Evolutionary conservation across 2,888 invertebrate genomes (phyloP).

Genomic region (Hermaeophaga mercurialis): DNA sequence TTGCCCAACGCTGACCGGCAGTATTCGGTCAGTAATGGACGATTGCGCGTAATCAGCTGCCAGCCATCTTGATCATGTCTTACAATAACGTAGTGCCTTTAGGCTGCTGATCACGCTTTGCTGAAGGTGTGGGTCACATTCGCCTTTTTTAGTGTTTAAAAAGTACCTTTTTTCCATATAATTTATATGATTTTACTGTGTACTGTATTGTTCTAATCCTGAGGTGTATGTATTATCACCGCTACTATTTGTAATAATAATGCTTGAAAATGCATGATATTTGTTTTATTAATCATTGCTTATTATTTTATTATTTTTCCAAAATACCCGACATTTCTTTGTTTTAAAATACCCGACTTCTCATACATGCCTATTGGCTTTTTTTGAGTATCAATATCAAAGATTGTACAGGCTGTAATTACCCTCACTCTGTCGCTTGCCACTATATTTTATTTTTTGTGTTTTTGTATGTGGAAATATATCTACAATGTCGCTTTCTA

Average conservation of each 20-base stretch:
- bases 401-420: conserved; percentile 43
- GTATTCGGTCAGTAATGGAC: conserved; percentile 43
- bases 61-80: conserved; percentile 49
- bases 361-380: conserved; percentile 32
- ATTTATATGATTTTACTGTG: conserved; percentile 56
- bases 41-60: conserved; percentile 57
- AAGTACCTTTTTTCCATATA: conserved; percentile 45
- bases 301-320: conserved; percentile 49
- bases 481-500: conserved; percentile 34
- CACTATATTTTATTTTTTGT: conserved; percentile 47
- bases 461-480: conserved; percentile 38
- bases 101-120: conserved; percentile 59
- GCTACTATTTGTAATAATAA: conserved; percentile 85
- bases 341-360: conserved; percentile 32
- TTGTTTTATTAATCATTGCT: conserved; percentile 72
- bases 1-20: conserved; percentile 43
- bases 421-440: conserved; percentile 38
- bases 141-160: conserved; percentile 39
- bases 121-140: conserved; percentile 57
- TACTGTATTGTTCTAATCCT: conserved; percentile 62
- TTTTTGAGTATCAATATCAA: conserved; percentile 34
- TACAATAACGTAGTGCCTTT: conserved; percentile 58
- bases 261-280: conserved; percentile 87
- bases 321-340: conserved; percentile 31
- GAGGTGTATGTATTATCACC: conserved; percentile 63